phyloP scores from a whole-genome alignment of 2,797 vertebrate species.

The Karalla daura region DNA sequence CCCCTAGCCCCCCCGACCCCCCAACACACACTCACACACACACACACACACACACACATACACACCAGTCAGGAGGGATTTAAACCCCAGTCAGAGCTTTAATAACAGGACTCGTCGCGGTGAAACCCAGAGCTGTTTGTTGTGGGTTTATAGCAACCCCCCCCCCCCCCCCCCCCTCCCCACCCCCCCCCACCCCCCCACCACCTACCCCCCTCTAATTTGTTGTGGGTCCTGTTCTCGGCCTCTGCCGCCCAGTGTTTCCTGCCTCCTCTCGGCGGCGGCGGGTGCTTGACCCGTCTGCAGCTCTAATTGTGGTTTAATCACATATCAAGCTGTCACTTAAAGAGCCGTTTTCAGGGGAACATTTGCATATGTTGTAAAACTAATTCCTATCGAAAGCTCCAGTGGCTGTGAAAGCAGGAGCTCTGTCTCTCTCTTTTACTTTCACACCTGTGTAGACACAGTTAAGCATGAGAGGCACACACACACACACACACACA shows the following conservation, averaged over 20 bases:
- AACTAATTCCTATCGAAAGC: constrained; percentile 87
- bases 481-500: constrained; percentile 2
- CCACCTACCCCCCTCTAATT: constrained; percentile 80
- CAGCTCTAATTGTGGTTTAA: constrained; percentile 89
- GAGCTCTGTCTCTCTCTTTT: constrained; percentile 62
- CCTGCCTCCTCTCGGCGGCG: constrained; percentile 82
- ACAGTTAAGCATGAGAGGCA: constrained; percentile 48
- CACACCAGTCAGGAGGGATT: constrained; percentile 2
- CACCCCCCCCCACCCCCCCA: constrained; percentile 70
- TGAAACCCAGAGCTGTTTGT: constrained; percentile 63
- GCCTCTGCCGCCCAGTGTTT: constrained; percentile 80
- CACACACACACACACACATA: no score
- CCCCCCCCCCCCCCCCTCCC: constrained; percentile 71
- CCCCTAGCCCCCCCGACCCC: no score
- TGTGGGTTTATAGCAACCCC: constrained; percentile 76
- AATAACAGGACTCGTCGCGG: no score
- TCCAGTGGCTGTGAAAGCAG: constrained; percentile 78
- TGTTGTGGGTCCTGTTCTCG: constrained; percentile 82
- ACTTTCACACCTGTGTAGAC: constrained; percentile 69
- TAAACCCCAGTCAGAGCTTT: constrained; percentile 8
- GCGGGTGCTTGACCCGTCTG: no score
- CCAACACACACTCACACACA: no score
- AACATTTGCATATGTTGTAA: constrained; percentile 88
- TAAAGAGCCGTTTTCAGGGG: constrained; percentile 83
- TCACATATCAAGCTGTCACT: constrained; percentile 90